Conservation (phyloP, 2,797 vertebrate genomes). For the Melanotaenia nigrans region DNA sequence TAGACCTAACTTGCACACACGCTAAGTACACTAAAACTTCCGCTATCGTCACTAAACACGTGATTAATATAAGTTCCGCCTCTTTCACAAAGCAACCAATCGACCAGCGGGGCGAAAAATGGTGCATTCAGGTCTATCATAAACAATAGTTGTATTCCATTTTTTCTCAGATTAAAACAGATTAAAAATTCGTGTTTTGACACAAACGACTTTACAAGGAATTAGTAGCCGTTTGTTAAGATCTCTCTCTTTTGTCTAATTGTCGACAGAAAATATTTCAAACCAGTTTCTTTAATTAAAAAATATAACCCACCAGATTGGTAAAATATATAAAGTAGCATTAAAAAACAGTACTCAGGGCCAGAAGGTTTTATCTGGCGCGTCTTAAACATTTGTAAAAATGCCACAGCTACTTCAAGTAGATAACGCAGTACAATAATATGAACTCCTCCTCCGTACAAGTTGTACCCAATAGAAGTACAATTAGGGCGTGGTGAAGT, state of each 20-base stretch:
- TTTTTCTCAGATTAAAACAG: background rate
- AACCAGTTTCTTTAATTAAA: too few species aligned
- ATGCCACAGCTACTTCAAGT: background rate
- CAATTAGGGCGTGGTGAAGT: conserved; percentile 52
- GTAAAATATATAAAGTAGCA: too few species aligned
- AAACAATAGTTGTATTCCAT: background rate
- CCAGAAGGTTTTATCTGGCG: background rate
- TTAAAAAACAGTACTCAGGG: background rate
- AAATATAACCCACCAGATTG: too few species aligned
- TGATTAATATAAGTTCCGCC: conserved; percentile 19
- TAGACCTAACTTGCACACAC: background rate
- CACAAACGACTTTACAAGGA: background rate
- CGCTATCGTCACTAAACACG: conserved; percentile 11
- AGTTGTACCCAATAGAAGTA: conserved; percentile 58
- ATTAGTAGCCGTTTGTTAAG: background rate
- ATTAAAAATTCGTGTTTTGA: background rate
- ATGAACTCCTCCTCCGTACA: conserved; percentile 44
- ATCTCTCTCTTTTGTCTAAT: background rate
- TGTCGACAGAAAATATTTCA: background rate
- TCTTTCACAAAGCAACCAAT: conserved; percentile 34
- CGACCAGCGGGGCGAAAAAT: background rate
- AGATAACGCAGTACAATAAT: background rate
- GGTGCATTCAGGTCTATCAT: background rate
- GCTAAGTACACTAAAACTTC: conserved; percentile 19
- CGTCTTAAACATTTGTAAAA: background rate